Percentiles rank a stretch among this genome's conserved stretches.
phyloP scores from a whole-genome alignment of 2,888 invertebrate genomes.

The Subacronicta megacephala region DNA sequence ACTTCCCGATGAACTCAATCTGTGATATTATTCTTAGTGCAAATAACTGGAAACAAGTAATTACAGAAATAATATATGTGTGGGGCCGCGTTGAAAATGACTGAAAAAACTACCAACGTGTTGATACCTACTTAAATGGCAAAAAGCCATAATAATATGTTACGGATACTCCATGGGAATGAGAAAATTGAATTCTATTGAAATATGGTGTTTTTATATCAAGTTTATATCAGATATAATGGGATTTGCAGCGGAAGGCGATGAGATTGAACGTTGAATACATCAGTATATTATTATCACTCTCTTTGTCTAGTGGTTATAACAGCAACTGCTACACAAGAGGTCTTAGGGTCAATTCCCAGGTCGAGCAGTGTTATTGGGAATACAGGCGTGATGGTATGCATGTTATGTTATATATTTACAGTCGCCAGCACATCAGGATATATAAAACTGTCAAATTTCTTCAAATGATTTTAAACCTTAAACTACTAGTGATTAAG shows the following conservation, averaged over 20 bases:
- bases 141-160: slow-evolving; percentile 43
- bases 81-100: slow-evolving; percentile 23
- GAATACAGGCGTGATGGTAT: too few species aligned
- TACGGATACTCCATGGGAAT: slow-evolving; percentile 34
- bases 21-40: slow-evolving; percentile 20
- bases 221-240: slow-evolving; percentile 21
- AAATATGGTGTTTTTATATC: slow-evolving; percentile 29
- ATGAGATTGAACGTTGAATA: slow-evolving; percentile 2
- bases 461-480: too few species aligned
- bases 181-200: slow-evolving; percentile 39
- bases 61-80: slow-evolving; percentile 36
- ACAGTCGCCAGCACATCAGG: too few species aligned
- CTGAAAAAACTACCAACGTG: slow-evolving; percentile 27
- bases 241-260: slow-evolving; percentile 3
- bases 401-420: too few species aligned
- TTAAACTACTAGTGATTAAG: too few species aligned
- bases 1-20: slow-evolving; percentile 1
- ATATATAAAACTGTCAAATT: too few species aligned
- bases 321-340: too few species aligned
- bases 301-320: too few species aligned
- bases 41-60: slow-evolving; percentile 45
- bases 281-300: not conserved
- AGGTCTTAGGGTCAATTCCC: too few species aligned
- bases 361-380: too few species aligned
- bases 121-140: slow-evolving; percentile 40